phyloP scores from a whole-genome alignment of 2,888 invertebrate species.

The Mamestra brassicae region DNA sequence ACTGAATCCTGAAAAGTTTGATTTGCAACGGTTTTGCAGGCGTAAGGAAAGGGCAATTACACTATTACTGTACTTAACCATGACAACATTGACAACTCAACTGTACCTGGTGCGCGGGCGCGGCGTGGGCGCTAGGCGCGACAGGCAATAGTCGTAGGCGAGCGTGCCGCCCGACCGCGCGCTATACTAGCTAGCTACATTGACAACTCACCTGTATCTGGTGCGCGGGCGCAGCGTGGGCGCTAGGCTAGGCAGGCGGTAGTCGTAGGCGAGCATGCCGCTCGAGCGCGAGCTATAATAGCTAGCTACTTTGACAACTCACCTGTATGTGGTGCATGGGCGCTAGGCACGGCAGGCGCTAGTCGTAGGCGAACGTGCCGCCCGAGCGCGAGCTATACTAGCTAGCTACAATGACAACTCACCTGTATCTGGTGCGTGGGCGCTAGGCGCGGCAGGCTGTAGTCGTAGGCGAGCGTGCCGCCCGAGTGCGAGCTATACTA shows the following conservation, averaged over 20 bases:
- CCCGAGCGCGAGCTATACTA: constrained; percentile 65
- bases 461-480: constrained; percentile 3
- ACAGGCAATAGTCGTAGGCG: not conserved
- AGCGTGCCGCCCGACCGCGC: not conserved
- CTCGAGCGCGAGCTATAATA: constrained; percentile 82
- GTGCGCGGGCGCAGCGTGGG: constrained; percentile 70
- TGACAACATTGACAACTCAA: not conserved
- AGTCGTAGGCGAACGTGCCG: constrained; percentile 75
- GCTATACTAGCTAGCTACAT: not conserved
- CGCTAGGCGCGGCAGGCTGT: constrained; percentile 45
- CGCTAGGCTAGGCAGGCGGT: constrained; percentile 83
- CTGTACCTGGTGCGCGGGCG: not conserved
- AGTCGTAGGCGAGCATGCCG: constrained; percentile 75
- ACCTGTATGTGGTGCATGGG: constrained; percentile 83
- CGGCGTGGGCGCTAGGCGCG: not conserved
- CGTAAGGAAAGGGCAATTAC: not conserved
- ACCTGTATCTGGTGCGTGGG: constrained; percentile 40
- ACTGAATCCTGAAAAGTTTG: not conserved
- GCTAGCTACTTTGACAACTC: not conserved
- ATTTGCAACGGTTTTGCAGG: not conserved
- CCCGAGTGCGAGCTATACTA: constrained; percentile 2
- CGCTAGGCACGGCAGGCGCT: constrained; percentile 68
- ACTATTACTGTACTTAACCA: not conserved
- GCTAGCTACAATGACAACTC: not conserved
- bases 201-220: not conserved